Percentiles rank a stretch among this genome's conserved stretches.
phyloP scores from a whole-genome alignment of 2,888 invertebrate species.

The Drosophila mimica region DNA sequence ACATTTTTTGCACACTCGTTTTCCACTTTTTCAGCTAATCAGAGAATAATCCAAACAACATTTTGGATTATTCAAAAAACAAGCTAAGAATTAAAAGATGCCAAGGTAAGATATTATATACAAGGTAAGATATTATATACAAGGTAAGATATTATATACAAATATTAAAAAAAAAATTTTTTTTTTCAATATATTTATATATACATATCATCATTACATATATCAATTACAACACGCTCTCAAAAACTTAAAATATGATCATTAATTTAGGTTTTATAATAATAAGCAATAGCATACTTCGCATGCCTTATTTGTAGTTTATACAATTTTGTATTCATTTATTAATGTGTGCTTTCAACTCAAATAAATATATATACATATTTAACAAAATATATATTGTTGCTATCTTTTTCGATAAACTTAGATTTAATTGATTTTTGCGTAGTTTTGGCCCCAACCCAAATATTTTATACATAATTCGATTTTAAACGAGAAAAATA shows the following conservation, averaged over 20 bases:
- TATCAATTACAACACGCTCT: conserved; percentile 9
- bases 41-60: neutral
- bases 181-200: neutral
- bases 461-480: conserved; percentile 3
- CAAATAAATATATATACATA: neutral
- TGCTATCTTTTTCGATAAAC: neutral
- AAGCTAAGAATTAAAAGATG: neutral
- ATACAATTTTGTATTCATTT: neutral
- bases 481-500: neutral
- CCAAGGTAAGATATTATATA: neutral
- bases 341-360: neutral
- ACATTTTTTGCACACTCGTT: neutral
- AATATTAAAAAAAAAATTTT: no score
- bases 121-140: neutral
- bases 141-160: no score
- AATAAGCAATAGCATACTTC: conserved; percentile 5
- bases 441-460: conserved; percentile 27
- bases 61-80: neutral
- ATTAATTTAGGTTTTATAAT: neutral
- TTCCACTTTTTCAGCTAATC: neutral
- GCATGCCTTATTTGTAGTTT: conserved; percentile 48
- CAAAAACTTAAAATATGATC: neutral
- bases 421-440: neutral
- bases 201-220: neutral
- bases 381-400: neutral